Conservation (phyloP, 2,113 vertebrate species). For the Hippocampus barbouri region DNA sequence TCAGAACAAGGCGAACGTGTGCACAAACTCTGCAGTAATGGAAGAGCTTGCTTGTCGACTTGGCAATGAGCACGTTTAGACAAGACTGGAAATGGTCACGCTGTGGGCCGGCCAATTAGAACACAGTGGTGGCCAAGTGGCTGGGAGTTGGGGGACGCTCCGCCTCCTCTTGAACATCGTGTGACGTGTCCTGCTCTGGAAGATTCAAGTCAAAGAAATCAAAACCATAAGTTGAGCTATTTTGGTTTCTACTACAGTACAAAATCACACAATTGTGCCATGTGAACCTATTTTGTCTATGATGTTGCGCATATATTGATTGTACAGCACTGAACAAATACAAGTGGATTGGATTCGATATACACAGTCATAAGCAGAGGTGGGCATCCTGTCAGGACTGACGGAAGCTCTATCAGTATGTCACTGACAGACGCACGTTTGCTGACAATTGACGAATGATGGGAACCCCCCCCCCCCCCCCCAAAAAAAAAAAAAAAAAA, state of each 20-base stretch:
- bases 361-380: too few relatives aligned
- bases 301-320: too few relatives aligned
- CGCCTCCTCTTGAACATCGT: slow-evolving; percentile 25
- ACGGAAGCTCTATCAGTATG: too few relatives aligned
- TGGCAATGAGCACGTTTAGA: slow-evolving; percentile 27
- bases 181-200: slow-evolving; percentile 43
- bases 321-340: too few relatives aligned
- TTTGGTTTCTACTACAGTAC: not conserved
- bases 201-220: slow-evolving; percentile 8
- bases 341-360: too few relatives aligned
- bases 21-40: slow-evolving; percentile 57
- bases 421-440: too few relatives aligned
- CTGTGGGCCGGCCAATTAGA: slow-evolving; percentile 18
- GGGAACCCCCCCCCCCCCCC: too few relatives aligned
- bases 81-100: slow-evolving; percentile 27
- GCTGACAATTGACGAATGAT: too few relatives aligned
- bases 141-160: slow-evolving; percentile 38
- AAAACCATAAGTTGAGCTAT: not conserved
- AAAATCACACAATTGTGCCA: too few relatives aligned
- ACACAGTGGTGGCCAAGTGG: slow-evolving; percentile 40
- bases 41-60: slow-evolving; percentile 64
- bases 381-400: too few relatives aligned
- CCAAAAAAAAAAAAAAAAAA: too few relatives aligned
- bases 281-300: too few relatives aligned
- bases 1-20: slow-evolving; percentile 54